Conservation (phyloP, 1,140 invertebrate species). For the Sweltsa coloradensis region DNA sequence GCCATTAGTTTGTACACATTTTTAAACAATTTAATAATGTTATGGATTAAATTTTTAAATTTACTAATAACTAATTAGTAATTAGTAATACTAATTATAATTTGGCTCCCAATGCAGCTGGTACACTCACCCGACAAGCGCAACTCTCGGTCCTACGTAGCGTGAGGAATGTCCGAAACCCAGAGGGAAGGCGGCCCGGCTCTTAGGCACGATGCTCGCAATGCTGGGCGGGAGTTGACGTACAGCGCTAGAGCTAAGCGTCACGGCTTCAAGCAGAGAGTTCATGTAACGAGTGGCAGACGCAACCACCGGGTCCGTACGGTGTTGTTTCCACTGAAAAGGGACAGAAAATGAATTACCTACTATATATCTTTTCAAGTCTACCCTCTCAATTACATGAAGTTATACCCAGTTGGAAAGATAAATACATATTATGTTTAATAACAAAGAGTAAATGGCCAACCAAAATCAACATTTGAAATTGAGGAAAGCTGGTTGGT, state of each 20-base stretch:
- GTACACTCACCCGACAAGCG: slow-evolving; percentile 64
- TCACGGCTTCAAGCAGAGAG: background rate
- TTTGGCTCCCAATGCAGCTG: too few relatives aligned
- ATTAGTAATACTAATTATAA: too few relatives aligned
- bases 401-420: too few relatives aligned
- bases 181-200: slow-evolving; percentile 82
- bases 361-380: background rate
- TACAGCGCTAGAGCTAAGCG: slow-evolving; percentile 20
- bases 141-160: slow-evolving; percentile 64
- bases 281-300: background rate
- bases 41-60: too few relatives aligned
- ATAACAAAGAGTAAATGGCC: too few relatives aligned
- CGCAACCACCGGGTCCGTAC: slow-evolving; percentile 37
- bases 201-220: slow-evolving; percentile 40
- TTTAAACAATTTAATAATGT: background rate
- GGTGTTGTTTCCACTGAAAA: slow-evolving; percentile 54
- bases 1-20: too few relatives aligned
- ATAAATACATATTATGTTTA: too few relatives aligned
- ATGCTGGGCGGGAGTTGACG: slow-evolving; percentile 71
- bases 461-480: too few relatives aligned
- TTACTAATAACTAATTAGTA: too few relatives aligned
- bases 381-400: too few relatives aligned
- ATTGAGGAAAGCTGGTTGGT: too few relatives aligned
- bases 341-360: slow-evolving; percentile 10
- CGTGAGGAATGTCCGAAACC: slow-evolving; percentile 78